Evolutionary conservation across 2,888 invertebrate genomes (phyloP), one percentile per base, ranked within the genome.

Genomic region (Phengaris alcon): DNA sequence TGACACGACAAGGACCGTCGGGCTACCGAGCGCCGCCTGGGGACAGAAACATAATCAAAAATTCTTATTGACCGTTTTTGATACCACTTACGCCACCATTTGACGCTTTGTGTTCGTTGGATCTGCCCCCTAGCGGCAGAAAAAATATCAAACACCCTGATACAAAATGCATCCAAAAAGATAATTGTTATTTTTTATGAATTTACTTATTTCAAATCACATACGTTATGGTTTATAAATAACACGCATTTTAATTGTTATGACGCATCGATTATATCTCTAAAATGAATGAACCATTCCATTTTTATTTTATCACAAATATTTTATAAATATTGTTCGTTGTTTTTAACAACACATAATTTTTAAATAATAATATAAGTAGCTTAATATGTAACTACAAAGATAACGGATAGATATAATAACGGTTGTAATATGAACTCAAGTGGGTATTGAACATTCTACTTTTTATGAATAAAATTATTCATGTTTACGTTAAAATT

Each of bases 261-360:
- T 64, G 35, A 64, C 35, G 35, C 64, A 44, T 44, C 8, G 22
- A 59, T n/a, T 5, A 57, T 35, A 22, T 59, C 3, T 59, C 15
- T 57, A 15, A 64, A 44, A 64, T 12, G 64, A 64, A 12, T 44
- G 35, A 64, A 13, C 5, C 51, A 22, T 12, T 15, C 15, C 10
- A 46, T 70, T 51, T 9, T 51, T 10, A 8, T 7, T 72, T 72
- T 35, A 73, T 55, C 51, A 72, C 51, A 52, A 52, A 73, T 54
- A 73, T 73, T 73, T 54, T 35, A 52, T 73, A 73, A 73, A 73
- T 10, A 73, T 35, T 44, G 15, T 57, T 22, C 12, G 12, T 12
- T 52, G 52, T 10, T 64, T 12, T n/a, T n/a, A 55, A 55, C 6
- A 55, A 55, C n/a, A 55, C n/a, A n/a, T 9, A 8, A 55, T 9